phyloP scores from a whole-genome alignment of 1,140 invertebrate genomes.

The Periplaneta americana region DNA sequence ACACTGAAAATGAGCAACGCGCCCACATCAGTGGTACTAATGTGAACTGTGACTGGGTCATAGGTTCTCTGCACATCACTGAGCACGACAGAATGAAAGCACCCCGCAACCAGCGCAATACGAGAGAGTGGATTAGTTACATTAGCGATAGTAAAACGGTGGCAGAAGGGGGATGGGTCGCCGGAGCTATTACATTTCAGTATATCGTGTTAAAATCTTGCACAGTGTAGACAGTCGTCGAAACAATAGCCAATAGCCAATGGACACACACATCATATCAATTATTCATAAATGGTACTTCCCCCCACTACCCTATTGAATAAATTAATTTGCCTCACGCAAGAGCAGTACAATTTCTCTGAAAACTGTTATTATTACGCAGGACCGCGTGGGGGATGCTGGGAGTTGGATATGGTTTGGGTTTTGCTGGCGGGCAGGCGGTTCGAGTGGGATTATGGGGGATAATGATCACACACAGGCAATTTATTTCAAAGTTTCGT shows the following conservation, averaged over 20 bases:
- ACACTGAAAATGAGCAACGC: background rate
- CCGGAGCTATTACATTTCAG: background rate
- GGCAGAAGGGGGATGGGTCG: background rate
- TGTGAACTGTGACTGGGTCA: background rate
- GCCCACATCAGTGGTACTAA: background rate
- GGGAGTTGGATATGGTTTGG: background rate
- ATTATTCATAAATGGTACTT: background rate
- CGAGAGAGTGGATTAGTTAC: background rate
- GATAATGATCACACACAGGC: slow-evolving; percentile 6
- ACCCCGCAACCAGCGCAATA: background rate
- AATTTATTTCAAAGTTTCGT: background rate
- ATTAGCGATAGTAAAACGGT: too few species aligned
- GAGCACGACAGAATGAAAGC: background rate
- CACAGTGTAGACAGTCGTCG: background rate
- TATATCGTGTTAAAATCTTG: background rate
- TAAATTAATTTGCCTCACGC: background rate
- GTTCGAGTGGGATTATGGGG: background rate
- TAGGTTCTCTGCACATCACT: background rate
- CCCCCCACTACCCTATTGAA: background rate
- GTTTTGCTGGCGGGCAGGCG: too few species aligned
- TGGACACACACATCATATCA: background rate
- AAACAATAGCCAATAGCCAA: background rate
- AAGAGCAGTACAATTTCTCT: background rate
- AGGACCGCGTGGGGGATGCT: background rate
- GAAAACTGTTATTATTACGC: background rate